Conservation (phyloP, 2,113 vertebrate species). For the Kryptolebias marmoratus region DNA sequence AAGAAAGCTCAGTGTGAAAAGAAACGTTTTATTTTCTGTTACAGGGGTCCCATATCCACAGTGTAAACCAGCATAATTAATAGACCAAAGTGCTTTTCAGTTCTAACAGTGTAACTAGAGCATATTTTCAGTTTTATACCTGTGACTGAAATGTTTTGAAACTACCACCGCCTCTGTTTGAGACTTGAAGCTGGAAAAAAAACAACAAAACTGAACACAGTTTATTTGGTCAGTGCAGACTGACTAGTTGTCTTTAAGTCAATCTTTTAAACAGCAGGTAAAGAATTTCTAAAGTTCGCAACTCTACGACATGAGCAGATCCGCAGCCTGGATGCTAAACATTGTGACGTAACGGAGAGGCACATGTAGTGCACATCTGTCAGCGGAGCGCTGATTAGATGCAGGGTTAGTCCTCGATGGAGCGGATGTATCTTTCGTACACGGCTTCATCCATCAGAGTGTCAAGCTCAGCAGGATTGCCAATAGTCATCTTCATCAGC, state of each 20-base stretch:
- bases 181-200: conserved; percentile 30
- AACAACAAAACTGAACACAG: background rate
- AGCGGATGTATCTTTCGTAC: conserved; percentile 93
- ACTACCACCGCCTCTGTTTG: conserved; percentile 34
- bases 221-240: conserved; percentile 28
- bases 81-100: conserved; percentile 68
- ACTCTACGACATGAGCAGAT: conserved; percentile 50
- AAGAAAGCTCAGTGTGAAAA: conserved; percentile 17
- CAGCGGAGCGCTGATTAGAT: conserved; percentile 18
- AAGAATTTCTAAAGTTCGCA: conserved; percentile 59
- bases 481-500: conserved; percentile 97
- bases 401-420: conserved; percentile 88
- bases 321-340: conserved; percentile 34
- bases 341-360: conserved; percentile 32
- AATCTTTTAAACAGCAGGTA: conserved; percentile 47
- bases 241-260: conserved; percentile 37
- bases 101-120: conserved; percentile 32
- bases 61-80: conserved; percentile 48
- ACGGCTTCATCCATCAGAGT: conserved; percentile 92
- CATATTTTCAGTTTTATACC: conserved; percentile 29
- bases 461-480: conserved; percentile 91
- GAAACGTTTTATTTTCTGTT: conserved; percentile 67
- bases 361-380: conserved; percentile 37
- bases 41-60: conserved; percentile 43
- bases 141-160: conserved; percentile 47